A percentile compares a stretch with the other conserved stretches of the same genome.
Conservation (phyloP, 2,888 invertebrate genomes). For the Scrobipalpa atriplicella region DNA sequence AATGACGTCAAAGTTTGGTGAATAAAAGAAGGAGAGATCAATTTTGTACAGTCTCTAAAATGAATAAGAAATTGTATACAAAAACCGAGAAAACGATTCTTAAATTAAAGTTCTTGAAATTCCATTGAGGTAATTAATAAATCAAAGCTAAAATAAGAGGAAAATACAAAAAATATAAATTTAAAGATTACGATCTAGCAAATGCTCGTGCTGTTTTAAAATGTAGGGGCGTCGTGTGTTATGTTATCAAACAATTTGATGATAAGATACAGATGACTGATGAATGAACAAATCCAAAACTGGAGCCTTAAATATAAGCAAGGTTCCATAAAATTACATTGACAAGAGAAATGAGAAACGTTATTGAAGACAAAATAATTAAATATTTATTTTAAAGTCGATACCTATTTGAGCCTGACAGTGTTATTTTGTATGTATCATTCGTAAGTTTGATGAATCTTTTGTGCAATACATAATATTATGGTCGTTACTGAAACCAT, state of each 20-base stretch:
- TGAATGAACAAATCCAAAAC: slow-evolving; percentile 8
- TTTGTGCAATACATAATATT: no score
- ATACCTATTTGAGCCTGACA: no score
- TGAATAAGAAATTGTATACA: background rate
- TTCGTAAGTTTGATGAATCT: no score
- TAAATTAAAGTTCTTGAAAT: background rate
- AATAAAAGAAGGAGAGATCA: no score
- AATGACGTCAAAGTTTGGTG: no score
- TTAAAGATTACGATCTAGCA: background rate
- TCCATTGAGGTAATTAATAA: no score
- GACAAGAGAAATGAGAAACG: background rate
- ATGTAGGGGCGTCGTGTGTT: slow-evolving; percentile 26
- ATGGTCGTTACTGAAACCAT: no score
- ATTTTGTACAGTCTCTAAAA: no score
- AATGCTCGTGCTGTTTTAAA: background rate
- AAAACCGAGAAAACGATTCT: background rate
- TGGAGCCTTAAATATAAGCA: background rate
- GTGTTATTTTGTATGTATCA: no score
- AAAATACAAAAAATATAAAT: background rate
- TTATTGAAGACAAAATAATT: no score
- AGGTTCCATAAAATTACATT: slow-evolving; percentile 3
- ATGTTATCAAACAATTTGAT: slow-evolving; percentile 35
- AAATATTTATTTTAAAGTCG: no score
- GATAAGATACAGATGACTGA: slow-evolving; percentile 40
- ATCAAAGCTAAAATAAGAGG: background rate